A percentile compares a stretch with the other conserved stretches of the same genome.
Evolutionary conservation across 23 tunicate genomes (phyloP).

Genomic region (Botrylloides violaceus): DNA sequence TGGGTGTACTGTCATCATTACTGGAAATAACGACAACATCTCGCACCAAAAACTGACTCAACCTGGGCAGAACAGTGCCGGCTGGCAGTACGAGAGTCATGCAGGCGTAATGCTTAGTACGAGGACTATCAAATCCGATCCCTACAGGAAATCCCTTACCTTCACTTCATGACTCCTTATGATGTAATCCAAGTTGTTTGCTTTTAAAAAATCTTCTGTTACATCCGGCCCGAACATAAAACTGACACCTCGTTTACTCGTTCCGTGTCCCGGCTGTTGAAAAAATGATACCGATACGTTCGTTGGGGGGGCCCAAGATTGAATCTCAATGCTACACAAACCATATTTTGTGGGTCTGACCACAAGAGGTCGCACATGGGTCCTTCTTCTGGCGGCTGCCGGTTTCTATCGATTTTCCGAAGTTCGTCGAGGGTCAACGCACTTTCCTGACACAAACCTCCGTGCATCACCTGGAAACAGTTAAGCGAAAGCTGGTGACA

Average conservation of each 20-base stretch:
- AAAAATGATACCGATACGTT: background rate
- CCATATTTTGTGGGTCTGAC: conserved; percentile 91
- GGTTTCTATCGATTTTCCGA: conserved; percentile 72
- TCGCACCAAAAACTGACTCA: too few relatives aligned
- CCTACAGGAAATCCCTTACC: too few relatives aligned
- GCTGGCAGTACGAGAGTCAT: too few relatives aligned
- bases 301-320: background rate
- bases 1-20: too few relatives aligned
- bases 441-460: conserved; percentile 74
- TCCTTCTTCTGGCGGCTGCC: conserved; percentile 90
- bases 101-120: too few relatives aligned
- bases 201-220: conserved; percentile 64
- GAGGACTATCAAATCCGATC: too few relatives aligned
- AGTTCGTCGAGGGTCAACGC: conserved; percentile 76
- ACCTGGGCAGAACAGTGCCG: too few relatives aligned
- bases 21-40: too few relatives aligned
- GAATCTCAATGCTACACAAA: background rate
- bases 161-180: conserved; percentile 98
- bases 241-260: conserved; percentile 90
- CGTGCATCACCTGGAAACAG: conserved; percentile 84
- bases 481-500: too few relatives aligned
- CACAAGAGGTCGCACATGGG: conserved; percentile 94
- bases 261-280: conserved; percentile 69
- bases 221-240: conserved; percentile 96
- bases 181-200: conserved; percentile 84